Conservation (phyloP, 2,888 invertebrate species). For the Perithous albicinctus region DNA sequence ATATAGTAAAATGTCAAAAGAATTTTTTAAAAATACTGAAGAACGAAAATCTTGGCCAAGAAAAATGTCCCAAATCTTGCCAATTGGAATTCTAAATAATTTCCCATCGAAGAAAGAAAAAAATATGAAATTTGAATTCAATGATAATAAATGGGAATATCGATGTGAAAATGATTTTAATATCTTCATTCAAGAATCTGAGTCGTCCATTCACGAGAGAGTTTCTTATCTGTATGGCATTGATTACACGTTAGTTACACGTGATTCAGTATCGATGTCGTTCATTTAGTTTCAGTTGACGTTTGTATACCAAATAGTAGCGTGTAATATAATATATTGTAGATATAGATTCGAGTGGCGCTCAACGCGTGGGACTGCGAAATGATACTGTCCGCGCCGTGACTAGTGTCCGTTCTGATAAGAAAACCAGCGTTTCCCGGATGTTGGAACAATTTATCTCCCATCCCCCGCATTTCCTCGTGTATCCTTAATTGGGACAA, state of each 20-base stretch:
- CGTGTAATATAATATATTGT: conserved; percentile 19
- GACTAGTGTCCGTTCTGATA: conserved; percentile 82
- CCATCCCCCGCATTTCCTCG: conserved; percentile 83
- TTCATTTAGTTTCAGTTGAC: conserved; percentile 1
- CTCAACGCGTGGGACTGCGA: conserved; percentile 55
- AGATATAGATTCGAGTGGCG: conserved; percentile 48
- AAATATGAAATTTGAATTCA: background rate
- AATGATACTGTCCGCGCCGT: conserved; percentile 75
- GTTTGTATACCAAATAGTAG: background rate
- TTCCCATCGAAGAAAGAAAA: background rate
- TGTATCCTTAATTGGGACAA: conserved; percentile 70
- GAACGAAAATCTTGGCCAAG: too few species aligned
- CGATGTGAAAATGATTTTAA: background rate
- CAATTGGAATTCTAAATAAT: too few species aligned
- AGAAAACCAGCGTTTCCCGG: conserved; percentile 81
- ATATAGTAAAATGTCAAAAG: background rate
- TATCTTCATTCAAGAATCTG: conserved; percentile 1
- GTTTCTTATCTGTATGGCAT: background rate
- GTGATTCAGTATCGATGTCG: conserved; percentile 1
- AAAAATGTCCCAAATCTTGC: too few species aligned
- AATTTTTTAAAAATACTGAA: background rate
- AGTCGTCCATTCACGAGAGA: background rate
- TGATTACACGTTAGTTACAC: background rate
- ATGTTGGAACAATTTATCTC: conserved; percentile 78
- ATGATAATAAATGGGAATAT: background rate